phyloP scores from a whole-genome alignment of 1,140 invertebrate genomes.

The Halyomorpha halys region DNA sequence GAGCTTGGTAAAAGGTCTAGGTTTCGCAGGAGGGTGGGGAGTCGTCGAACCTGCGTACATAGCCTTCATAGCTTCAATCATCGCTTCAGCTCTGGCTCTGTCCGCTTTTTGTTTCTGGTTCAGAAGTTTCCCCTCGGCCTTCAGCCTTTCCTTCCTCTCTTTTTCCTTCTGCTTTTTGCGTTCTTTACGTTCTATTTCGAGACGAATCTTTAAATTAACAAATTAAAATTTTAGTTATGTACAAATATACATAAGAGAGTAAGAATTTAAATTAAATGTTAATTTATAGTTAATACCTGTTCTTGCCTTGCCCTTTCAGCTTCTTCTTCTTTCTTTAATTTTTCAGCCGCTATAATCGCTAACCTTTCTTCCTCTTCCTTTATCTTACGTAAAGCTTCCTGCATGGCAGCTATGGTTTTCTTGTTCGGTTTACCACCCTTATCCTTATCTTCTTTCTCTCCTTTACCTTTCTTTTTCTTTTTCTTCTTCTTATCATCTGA shows the following conservation, averaged over 20 bases:
- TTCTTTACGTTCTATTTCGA: constrained; percentile 80
- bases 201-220: constrained; percentile 42
- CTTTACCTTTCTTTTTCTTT: constrained; percentile 36
- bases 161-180: constrained; percentile 91
- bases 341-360: constrained; percentile 70
- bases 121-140: constrained; percentile 87
- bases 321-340: constrained; percentile 59
- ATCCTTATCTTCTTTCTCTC: constrained; percentile 45
- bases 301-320: constrained; percentile 60
- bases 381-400: constrained; percentile 75
- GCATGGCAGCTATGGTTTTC: constrained; percentile 71
- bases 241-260: too few species aligned
- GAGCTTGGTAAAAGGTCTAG: constrained; percentile 33
- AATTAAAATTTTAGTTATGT: constrained; percentile 1
- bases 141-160: constrained; percentile 81
- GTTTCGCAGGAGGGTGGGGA: constrained; percentile 14
- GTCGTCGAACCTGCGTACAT: constrained; percentile 38
- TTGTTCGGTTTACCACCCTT: constrained; percentile 44
- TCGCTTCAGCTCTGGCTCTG: constrained; percentile 70
- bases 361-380: constrained; percentile 80
- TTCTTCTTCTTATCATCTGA: constrained; percentile 39
- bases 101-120: constrained; percentile 88
- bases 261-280: too few species aligned
- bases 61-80: constrained; percentile 77
- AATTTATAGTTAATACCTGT: constrained; percentile 35